Percentiles rank a stretch among this genome's conserved stretches.
Conservation (phyloP, 2,113 vertebrate species). For the Pholis gunnellus region DNA sequence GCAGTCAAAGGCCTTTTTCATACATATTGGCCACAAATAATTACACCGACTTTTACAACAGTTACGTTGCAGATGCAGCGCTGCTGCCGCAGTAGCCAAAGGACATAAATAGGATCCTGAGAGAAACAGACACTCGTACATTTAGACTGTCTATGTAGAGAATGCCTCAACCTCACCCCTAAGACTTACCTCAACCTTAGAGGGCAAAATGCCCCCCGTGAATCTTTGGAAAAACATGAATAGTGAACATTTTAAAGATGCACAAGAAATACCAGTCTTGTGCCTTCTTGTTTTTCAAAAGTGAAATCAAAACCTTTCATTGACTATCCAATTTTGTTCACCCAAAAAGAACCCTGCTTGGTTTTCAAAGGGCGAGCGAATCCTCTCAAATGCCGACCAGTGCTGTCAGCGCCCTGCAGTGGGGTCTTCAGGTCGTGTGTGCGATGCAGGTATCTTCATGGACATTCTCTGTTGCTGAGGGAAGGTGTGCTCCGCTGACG, state of each 20-base stretch:
- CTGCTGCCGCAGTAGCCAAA: slow-evolving; percentile 64
- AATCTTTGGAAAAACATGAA: slow-evolving; percentile 80
- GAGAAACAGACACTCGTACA: slow-evolving; percentile 70
- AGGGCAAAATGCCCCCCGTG: slow-evolving; percentile 43
- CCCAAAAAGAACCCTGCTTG: slow-evolving; percentile 33
- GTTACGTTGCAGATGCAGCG: slow-evolving; percentile 59
- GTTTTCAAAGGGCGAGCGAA: slow-evolving; percentile 59
- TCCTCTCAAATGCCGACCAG: slow-evolving; percentile 78
- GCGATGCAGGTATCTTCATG: slow-evolving; percentile 77
- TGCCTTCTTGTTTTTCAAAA: slow-evolving; percentile 48
- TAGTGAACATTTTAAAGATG: slow-evolving; percentile 63
- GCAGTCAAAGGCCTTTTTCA: slow-evolving; percentile 72
- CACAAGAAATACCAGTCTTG: slow-evolving; percentile 47
- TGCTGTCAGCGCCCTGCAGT: slow-evolving; percentile 80
- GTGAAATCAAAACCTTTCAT: slow-evolving; percentile 48
- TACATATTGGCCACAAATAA: slow-evolving; percentile 59
- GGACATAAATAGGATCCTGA: slow-evolving; percentile 83
- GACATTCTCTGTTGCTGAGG: slow-evolving; percentile 76
- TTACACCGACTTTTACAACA: slow-evolving; percentile 57
- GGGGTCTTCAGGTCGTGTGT: slow-evolving; percentile 81
- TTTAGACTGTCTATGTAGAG: slow-evolving; percentile 61
- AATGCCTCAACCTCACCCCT: slow-evolving; percentile 57
- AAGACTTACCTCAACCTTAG: slow-evolving; percentile 53
- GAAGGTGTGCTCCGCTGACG: slow-evolving; percentile 75
- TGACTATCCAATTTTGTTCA: slow-evolving; percentile 32